Evolutionary conservation across 2,797 vertebrate species (phyloP).

Genomic region (Limosa lapponica): DNA sequence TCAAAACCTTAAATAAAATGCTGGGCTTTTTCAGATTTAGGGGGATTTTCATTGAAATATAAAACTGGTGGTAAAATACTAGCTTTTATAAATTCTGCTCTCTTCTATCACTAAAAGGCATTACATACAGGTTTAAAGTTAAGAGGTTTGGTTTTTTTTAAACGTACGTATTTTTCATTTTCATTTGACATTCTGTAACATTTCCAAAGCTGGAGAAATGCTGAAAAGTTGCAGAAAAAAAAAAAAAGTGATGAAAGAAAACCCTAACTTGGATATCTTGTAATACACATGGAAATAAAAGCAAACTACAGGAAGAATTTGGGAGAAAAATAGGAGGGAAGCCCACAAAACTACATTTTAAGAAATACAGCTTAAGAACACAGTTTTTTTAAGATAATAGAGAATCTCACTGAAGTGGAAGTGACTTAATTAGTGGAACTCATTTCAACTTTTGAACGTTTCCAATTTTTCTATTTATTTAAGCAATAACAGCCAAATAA

Average conservation of each 20-base stretch:
- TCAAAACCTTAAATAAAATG: neutral
- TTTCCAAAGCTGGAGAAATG: neutral
- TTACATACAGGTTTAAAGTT: neutral
- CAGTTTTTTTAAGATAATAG: neutral
- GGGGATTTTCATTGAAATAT: neutral
- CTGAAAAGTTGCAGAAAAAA: conserved; percentile 10
- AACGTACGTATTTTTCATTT: neutral
- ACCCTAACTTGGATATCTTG: neutral
- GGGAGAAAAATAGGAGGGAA: neutral
- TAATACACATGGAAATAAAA: neutral
- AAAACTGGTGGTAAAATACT: neutral
- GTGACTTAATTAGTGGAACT: neutral
- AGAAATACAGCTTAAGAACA: neutral
- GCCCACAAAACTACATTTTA: neutral
- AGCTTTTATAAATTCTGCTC: neutral
- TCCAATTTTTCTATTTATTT: neutral
- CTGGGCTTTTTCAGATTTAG: neutral
- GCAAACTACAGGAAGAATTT: neutral
- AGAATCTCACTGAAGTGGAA: neutral
- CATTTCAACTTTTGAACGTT: neutral
- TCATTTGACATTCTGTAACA: neutral
- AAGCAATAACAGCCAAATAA: neutral
- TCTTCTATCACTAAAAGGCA: neutral
- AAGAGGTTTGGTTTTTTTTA: neutral
- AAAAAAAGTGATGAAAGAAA: neutral